Evolutionary conservation across 2,113 vertebrate genomes (phyloP).

Genomic region (Xiphorhynchus elegans): DNA sequence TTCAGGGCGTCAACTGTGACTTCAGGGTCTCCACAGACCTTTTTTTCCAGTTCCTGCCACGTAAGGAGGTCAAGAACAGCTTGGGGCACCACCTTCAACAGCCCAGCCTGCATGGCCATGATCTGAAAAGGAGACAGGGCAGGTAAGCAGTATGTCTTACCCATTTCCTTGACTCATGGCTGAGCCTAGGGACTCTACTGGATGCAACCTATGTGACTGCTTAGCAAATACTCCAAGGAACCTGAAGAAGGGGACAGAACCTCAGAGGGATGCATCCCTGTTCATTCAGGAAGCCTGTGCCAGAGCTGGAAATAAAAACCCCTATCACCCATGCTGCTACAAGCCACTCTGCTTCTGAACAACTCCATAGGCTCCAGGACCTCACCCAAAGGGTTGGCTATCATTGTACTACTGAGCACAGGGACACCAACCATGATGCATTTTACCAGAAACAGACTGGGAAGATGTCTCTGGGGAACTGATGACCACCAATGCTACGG

Average conservation of each 20-base stretch:
- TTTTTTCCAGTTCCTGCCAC: constrained; percentile 97
- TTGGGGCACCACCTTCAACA: constrained; percentile 96
- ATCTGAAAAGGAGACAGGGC: constrained; percentile 74
- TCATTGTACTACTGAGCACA: neutral
- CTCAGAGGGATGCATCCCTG: neutral
- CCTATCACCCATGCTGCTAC: rapidly evolving
- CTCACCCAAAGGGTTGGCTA: neutral
- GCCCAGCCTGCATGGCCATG: constrained; percentile 90
- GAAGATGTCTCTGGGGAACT: neutral
- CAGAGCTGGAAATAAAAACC: neutral
- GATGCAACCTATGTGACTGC: neutral
- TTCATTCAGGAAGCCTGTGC: neutral
- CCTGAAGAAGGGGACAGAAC: neutral
- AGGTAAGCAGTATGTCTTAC: neutral
- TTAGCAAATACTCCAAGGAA: neutral
- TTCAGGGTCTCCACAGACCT: constrained; percentile 96
- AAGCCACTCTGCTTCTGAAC: neutral
- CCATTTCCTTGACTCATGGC: neutral
- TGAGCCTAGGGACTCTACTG: neutral
- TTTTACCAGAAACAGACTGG: neutral
- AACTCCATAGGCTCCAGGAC: neutral
- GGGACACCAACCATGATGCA: rapidly evolving
- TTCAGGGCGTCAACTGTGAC: constrained; percentile 95
- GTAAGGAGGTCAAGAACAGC: constrained; percentile 95
- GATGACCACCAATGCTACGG: neutral